Conservation (phyloP, 2,888 invertebrate genomes). For the Litoditis marina region DNA sequence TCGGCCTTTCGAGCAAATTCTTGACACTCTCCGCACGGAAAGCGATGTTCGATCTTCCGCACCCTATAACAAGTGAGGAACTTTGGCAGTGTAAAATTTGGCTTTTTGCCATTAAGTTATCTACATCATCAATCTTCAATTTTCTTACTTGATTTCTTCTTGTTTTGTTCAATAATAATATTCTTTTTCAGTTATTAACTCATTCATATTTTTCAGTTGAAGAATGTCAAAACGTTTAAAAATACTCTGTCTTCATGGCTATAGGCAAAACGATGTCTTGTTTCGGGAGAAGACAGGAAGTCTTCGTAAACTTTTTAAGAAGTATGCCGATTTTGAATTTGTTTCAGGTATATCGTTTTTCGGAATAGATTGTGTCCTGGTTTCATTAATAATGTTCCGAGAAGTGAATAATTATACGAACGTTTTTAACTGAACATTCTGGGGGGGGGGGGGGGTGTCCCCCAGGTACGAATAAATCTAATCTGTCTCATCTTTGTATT, state of each 20-base stretch:
- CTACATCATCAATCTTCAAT: neutral
- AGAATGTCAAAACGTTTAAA: no score
- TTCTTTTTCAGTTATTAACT: no score
- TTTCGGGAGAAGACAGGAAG: conserved; percentile 58
- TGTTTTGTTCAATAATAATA: no score
- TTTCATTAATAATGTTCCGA: neutral
- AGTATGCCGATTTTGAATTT: conserved; percentile 43
- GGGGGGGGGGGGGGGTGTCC: no score
- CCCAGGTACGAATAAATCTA: no score
- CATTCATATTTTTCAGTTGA: no score
- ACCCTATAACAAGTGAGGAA: conserved; percentile 11
- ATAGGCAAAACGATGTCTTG: conserved; percentile 53
- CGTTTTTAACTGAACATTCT: no score
- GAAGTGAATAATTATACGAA: no score
- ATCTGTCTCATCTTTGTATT: no score
- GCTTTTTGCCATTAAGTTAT: neutral
- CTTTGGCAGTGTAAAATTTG: conserved; percentile 2
- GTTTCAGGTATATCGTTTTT: conserved; percentile 17
- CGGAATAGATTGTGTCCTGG: no score
- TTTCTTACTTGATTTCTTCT: neutral
- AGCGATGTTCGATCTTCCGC: conserved; percentile 12
- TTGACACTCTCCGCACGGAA: conserved; percentile 6
- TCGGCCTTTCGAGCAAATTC: conserved; percentile 11
- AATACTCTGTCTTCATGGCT: conserved; percentile 59
- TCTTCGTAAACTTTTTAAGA: conserved; percentile 47